Percentiles rank a stretch among this genome's conserved stretches.
Conservation (phyloP, 2,888 invertebrate species). For the Exephanes ischioxanthus region DNA sequence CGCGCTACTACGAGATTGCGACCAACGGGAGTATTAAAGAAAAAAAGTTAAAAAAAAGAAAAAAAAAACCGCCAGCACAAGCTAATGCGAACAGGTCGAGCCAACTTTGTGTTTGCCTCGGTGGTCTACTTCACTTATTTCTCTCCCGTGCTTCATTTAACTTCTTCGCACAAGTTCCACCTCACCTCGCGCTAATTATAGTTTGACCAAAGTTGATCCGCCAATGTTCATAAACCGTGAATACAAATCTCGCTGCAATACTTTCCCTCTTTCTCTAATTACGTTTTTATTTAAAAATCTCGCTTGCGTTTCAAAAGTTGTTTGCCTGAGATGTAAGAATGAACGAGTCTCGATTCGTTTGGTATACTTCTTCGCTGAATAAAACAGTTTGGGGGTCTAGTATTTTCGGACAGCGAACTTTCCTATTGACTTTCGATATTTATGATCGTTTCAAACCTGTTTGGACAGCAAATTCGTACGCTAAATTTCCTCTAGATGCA, state of each 20-base stretch:
- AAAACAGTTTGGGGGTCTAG: not conserved
- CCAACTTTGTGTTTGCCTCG: slow-evolving; percentile 57
- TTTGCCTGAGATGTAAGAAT: not conserved
- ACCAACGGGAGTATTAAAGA: slow-evolving; percentile 38
- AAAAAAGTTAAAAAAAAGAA: not conserved
- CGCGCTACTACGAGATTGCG: slow-evolving; percentile 24
- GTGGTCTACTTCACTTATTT: slow-evolving; percentile 32
- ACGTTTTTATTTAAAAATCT: not conserved
- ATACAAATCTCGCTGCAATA: not conserved
- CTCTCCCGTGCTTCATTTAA: slow-evolving; percentile 32
- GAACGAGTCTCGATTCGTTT: not conserved
- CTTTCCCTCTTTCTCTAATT: not conserved
- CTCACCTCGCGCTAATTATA: slow-evolving; percentile 9
- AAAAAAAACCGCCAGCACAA: slow-evolving; percentile 3
- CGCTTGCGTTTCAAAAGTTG: not conserved
- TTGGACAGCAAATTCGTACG: not conserved
- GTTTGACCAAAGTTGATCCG: not conserved
- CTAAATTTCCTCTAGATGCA: not conserved
- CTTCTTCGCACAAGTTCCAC: slow-evolving; percentile 21
- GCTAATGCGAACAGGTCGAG: slow-evolving; percentile 44
- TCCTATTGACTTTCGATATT: not conserved
- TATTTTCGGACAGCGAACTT: not conserved
- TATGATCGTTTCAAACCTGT: not conserved
- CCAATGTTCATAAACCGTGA: not conserved
- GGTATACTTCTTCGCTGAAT: not conserved